A percentile compares a stretch with the other conserved stretches of the same genome.
phyloP scores from a whole-genome alignment of 2,888 invertebrate species.

The Patella pellucida region DNA sequence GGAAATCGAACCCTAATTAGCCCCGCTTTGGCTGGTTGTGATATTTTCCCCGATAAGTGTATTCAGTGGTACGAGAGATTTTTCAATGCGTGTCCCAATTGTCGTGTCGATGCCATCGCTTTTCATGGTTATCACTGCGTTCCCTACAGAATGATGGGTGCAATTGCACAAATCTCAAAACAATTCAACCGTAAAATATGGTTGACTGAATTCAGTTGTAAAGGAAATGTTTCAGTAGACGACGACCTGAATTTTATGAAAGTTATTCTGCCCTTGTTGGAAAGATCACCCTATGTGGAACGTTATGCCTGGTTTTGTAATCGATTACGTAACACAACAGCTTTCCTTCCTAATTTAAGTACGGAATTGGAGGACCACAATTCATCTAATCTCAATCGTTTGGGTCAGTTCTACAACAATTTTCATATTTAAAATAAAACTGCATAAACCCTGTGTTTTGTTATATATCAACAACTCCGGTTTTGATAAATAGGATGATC shows the following conservation, averaged over 20 bases:
- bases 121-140: slow-evolving; percentile 45
- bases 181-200: slow-evolving; percentile 41
- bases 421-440: neutral
- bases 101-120: slow-evolving; percentile 46
- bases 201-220: slow-evolving; percentile 46
- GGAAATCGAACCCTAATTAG: slow-evolving; percentile 39
- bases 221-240: slow-evolving; percentile 30
- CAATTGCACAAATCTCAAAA: slow-evolving; percentile 33
- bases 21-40: slow-evolving; percentile 43
- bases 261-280: slow-evolving; percentile 36
- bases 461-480: too few species aligned
- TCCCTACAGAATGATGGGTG: slow-evolving; percentile 33
- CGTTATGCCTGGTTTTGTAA: slow-evolving; percentile 40
- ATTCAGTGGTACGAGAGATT: slow-evolving; percentile 47
- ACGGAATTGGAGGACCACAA: slow-evolving; percentile 29
- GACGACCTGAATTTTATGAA: slow-evolving; percentile 37
- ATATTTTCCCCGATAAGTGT: slow-evolving; percentile 13
- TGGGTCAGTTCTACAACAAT: slow-evolving; percentile 37
- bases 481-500: too few species aligned
- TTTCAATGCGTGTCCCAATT: slow-evolving; percentile 41
- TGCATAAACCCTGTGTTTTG: too few species aligned
- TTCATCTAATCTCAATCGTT: slow-evolving; percentile 24
- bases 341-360: slow-evolving; percentile 20
- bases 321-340: slow-evolving; percentile 22
- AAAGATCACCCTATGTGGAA: slow-evolving; percentile 37